Evolutionary conservation across 1,140 invertebrate genomes (phyloP).

Genomic region (Papilio glaucus): DNA sequence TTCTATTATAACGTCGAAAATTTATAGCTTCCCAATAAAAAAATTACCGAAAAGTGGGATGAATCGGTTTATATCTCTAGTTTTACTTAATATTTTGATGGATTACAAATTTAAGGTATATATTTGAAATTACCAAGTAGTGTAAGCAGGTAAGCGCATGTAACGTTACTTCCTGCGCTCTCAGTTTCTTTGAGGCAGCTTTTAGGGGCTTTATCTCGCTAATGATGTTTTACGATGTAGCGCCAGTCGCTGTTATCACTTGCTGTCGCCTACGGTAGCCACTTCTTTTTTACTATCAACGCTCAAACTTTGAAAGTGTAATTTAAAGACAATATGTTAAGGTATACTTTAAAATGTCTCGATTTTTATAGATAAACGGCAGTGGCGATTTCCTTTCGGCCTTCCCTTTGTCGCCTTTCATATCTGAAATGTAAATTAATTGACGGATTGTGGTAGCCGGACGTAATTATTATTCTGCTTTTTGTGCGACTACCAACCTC

Average conservation of each 20-base stretch:
- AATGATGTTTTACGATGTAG: constrained; percentile 80
- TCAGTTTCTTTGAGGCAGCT: constrained; percentile 65
- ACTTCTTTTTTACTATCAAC: constrained; percentile 51
- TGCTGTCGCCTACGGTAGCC: constrained; percentile 75
- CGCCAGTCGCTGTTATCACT: constrained; percentile 69
- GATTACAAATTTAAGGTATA: constrained; percentile 21
- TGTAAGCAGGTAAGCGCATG: constrained; percentile 40
- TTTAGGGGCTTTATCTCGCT: constrained; percentile 79
- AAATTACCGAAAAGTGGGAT: not conserved
- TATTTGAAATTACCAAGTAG: constrained; percentile 61
- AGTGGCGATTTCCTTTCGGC: constrained; percentile 65
- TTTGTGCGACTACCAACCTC: constrained; percentile 71
- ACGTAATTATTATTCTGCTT: constrained; percentile 65
- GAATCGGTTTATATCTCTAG: constrained; percentile 5
- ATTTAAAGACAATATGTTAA: constrained; percentile 11
- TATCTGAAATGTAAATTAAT: constrained; percentile 78
- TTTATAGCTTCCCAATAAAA: not conserved
- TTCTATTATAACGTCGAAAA: not conserved
- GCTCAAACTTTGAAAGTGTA: not conserved
- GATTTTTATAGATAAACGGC: constrained; percentile 53
- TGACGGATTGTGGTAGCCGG: constrained; percentile 76
- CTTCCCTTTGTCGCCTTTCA: constrained; percentile 74
- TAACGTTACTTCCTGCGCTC: constrained; percentile 62
- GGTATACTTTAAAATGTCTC: constrained; percentile 24
- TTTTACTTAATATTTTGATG: constrained; percentile 34